phyloP scores from a whole-genome alignment of 2,113 vertebrate species.

The Gyps fulvus region DNA sequence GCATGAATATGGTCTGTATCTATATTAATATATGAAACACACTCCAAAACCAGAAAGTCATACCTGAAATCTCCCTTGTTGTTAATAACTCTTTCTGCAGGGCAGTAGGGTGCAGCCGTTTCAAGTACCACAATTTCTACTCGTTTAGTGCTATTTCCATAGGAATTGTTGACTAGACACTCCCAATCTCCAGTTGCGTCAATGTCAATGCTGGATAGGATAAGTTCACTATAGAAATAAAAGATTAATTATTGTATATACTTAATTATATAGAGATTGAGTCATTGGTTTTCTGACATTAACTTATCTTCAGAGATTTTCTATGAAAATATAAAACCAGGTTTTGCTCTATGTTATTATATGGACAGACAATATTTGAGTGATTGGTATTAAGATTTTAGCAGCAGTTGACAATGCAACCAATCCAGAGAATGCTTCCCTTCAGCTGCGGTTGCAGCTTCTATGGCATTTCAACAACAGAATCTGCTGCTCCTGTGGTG shows the following conservation, averaged over 20 bases:
- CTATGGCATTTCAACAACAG: neutral
- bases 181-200: conserved; percentile 84
- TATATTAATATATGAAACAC: neutral
- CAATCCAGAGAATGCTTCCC: neutral
- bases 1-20: neutral
- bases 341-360: neutral
- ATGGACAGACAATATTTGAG: neutral
- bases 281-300: neutral
- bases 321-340: neutral
- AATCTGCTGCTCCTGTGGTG: neutral
- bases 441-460: neutral
- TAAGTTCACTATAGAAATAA: conserved; percentile 79
- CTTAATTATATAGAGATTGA: neutral
- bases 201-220: conserved; percentile 85
- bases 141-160: conserved; percentile 82
- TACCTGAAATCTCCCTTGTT: conserved; percentile 94
- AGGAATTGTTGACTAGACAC: conserved; percentile 86
- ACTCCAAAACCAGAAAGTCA: neutral
- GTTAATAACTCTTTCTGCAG: conserved; percentile 83
- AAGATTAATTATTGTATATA: neutral
- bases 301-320: neutral
- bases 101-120: conserved; percentile 83
- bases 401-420: neutral
- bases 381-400: neutral
- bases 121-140: conserved; percentile 90